A percentile compares a stretch with the other conserved stretches of the same genome.
These are phyloP conservation scores for Lissocephala sabroskyi DNA, from an alignment of 2,888 invertebrate species.

Conservation along the genomic window DNA sequence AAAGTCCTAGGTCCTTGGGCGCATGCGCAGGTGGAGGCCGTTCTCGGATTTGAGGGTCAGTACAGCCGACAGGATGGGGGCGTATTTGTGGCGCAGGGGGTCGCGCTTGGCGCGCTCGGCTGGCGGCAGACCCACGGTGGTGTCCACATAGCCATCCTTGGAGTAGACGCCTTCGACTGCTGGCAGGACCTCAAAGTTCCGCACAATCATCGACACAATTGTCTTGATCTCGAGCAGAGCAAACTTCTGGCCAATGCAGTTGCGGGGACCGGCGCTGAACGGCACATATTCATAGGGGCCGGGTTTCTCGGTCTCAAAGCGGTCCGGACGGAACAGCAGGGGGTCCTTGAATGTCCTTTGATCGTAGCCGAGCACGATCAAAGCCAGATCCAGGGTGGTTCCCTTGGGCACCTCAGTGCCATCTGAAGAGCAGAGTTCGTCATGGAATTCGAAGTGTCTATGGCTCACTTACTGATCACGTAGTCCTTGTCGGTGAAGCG, in stretches of 20 bases:
- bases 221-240: conserved; percentile 76
- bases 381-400: conserved; percentile 45
- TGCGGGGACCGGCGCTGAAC: conserved; percentile 79
- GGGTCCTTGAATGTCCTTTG: conserved; percentile 64
- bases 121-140: conserved; percentile 35
- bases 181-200: conserved; percentile 72
- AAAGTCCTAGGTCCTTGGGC: conserved; percentile 44
- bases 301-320: conserved; percentile 71
- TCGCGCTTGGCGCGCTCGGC: conserved; percentile 25
- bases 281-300: conserved; percentile 76
- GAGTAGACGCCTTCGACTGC: conserved; percentile 57
- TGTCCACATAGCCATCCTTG: conserved; percentile 47
- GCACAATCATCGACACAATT: conserved; percentile 74
- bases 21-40: conserved; percentile 72
- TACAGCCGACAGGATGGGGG: conserved; percentile 72
- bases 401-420: conserved; percentile 60
- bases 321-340: conserved; percentile 73
- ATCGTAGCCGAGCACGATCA: conserved; percentile 63
- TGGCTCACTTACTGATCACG: conserved; percentile 48
- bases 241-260: conserved; percentile 75
- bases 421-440: conserved; percentile 37
- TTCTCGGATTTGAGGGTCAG: conserved; percentile 73
- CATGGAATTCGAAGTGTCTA: background rate
- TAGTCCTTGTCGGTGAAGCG: conserved; percentile 54
- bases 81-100: conserved; percentile 53